Percentiles rank a stretch among this genome's conserved stretches.
Conservation (phyloP, 2,113 vertebrate genomes). For the Poeciliopsis turrubarensis region DNA sequence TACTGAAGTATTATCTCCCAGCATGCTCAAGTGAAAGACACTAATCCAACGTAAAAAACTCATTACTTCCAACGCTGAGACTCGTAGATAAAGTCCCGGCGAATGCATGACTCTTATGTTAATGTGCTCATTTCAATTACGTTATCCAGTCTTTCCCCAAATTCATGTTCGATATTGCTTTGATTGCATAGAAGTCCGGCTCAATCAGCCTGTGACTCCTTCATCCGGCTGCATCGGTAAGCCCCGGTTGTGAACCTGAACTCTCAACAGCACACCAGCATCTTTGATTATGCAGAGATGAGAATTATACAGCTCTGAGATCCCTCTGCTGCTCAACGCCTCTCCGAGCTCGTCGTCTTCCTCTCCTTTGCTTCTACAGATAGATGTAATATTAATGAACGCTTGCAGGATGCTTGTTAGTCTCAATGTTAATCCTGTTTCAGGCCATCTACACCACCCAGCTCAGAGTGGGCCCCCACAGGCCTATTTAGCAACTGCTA, state of each 20-base stretch:
- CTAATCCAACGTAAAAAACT: conserved; percentile 46
- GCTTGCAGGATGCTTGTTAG: conserved; percentile 58
- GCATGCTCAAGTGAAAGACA: conserved; percentile 22
- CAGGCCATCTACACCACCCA: conserved; percentile 18
- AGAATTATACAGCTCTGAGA: conserved; percentile 45
- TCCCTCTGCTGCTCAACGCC: conserved; percentile 23
- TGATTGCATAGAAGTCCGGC: conserved; percentile 4
- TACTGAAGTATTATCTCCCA: conserved; percentile 37
- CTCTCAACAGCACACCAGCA: conserved; percentile 21
- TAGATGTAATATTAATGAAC: conserved; percentile 66
- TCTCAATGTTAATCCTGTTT: conserved; percentile 54
- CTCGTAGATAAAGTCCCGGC: conserved; percentile 26
- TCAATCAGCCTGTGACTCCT: not conserved
- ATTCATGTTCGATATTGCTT: not conserved
- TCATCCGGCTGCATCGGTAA: conserved; percentile 14
- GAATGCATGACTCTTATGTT: conserved; percentile 18
- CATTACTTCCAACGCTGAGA: conserved; percentile 34
- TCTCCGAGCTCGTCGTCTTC: conserved; percentile 3
- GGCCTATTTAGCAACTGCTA: conserved; percentile 22
- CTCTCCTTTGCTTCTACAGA: conserved; percentile 15
- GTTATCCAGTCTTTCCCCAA: conserved; percentile 22
- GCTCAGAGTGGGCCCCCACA: conserved; percentile 15
- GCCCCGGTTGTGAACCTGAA: conserved; percentile 32
- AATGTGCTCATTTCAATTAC: conserved; percentile 42
- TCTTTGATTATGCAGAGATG: conserved; percentile 37